Base-by-base conservation (phyloP, 2,113 vertebrate species). In the Numida meleagris region DNA sequence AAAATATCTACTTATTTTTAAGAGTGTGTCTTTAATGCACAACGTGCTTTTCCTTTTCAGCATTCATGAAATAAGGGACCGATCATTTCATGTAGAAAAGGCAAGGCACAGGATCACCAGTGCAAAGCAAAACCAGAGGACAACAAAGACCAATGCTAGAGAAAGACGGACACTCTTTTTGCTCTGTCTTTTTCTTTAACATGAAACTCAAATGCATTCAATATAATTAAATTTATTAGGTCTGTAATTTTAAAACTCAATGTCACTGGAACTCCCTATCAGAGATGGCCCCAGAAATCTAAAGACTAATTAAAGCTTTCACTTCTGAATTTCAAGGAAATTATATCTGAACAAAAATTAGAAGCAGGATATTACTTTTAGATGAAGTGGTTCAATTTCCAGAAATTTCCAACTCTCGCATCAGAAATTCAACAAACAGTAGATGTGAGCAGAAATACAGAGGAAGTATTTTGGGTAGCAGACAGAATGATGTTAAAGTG, bases 31-130 rank as follows among this genome's bases (percentile, higher is more conserved):
- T 63, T 76, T 40, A 36, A 17, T 15, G 36, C 36, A 34, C 27
- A 57, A 66, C 25, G 40, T 18, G 1, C 8, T 2, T 18, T 10
- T 31, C 48, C 12, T 29, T 10, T 33, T 29, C 65, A 91, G 55
- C 40, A 42, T 29, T 53, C 70, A 43, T 51, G 16, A 77, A 84
- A 27, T 14, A 61, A 82, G 0, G 13, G 59, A 31, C 9, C 18
- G 14, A 33, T 7, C 21, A 17, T 21, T 40, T 33, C 53, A 42
- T 0, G 1, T 2, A 13, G 34, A 51, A 65, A 58, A 67, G 29
- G 40, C 42, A 48, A 42, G 46, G 50, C 24, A 40, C 6, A 3
- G 50, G 19, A 80, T 3, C 42, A 55, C 12, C 38, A 48, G 46
- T 2, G 23, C 73, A 55, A 21, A 43, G n/a, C 18, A 70, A 21